These are phyloP conservation scores for Pomatostomus ruficeps DNA, from an alignment of 2,113 vertebrate species.

Conservation along the genomic window DNA sequence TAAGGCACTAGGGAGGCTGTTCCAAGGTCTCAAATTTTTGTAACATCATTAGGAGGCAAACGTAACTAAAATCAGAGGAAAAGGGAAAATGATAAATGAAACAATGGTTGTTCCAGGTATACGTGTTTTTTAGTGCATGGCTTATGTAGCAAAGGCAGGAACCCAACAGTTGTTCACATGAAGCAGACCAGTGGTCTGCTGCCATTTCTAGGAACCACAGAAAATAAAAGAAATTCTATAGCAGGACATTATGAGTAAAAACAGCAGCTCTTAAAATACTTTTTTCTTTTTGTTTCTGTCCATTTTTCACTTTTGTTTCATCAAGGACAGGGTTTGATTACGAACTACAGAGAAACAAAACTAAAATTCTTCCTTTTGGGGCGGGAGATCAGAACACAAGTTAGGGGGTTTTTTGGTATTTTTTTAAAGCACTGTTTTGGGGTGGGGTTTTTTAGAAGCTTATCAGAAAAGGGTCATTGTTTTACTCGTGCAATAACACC, in stretches of 20 bases:
- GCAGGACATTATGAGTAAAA: not conserved
- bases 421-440: not conserved
- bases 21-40: not conserved
- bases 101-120: not conserved
- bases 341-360: not conserved
- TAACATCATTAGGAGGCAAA: not conserved
- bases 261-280: not conserved
- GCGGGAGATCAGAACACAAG: not conserved
- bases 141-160: not conserved
- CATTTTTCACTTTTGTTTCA: conserved; percentile 6
- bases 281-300: not conserved
- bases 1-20: not conserved
- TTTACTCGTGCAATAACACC: not conserved
- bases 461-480: not conserved
- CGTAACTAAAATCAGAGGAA: not conserved
- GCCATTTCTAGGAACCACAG: not conserved
- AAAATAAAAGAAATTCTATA: not conserved
- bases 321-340: not conserved
- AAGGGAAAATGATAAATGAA: not conserved
- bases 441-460: not conserved
- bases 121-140: not conserved
- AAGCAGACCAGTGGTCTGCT: not conserved
- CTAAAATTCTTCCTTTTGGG: not conserved
- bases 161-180: not conserved
- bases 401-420: not conserved